Percentiles rank a stretch among this genome's conserved stretches.
These are phyloP conservation scores for Agonopterix subpropinquella DNA, from an alignment of 2,888 invertebrate species.

Conservation along the genomic window DNA sequence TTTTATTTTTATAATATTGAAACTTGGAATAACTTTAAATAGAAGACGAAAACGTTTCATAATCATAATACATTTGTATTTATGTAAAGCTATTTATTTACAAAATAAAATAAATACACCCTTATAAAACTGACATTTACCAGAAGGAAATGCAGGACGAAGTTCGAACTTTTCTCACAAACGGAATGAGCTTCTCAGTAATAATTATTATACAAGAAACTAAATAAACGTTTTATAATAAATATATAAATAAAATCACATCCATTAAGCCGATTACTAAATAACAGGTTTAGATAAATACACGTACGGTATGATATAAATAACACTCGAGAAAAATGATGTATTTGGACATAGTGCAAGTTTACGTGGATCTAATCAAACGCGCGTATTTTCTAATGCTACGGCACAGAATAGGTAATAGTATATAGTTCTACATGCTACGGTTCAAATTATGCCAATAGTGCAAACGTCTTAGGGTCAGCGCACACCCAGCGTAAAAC, in stretches of 20 bases:
- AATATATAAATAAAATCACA: constrained; percentile 28
- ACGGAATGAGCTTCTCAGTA: constrained; percentile 43
- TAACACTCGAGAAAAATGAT: no score
- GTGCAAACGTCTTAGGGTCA: no score
- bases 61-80: neutral
- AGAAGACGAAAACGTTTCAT: no score
- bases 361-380: no score
- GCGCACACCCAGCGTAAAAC: no score
- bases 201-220: constrained; percentile 16
- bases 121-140: constrained; percentile 41
- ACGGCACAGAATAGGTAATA: no score
- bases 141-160: constrained; percentile 40
- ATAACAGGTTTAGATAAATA: constrained; percentile 7
- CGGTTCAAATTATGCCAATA: no score
- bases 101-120: constrained; percentile 60
- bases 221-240: constrained; percentile 18
- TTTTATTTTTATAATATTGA: neutral
- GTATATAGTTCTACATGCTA: no score
- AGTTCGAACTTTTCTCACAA: constrained; percentile 24
- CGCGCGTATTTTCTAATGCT: no score
- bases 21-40: no score
- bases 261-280: constrained; percentile 18
- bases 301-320: no score
- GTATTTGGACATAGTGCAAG: no score
- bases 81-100: constrained; percentile 61